Conservation (phyloP, 2,888 invertebrate genomes). For the Dasypolia templi region DNA sequence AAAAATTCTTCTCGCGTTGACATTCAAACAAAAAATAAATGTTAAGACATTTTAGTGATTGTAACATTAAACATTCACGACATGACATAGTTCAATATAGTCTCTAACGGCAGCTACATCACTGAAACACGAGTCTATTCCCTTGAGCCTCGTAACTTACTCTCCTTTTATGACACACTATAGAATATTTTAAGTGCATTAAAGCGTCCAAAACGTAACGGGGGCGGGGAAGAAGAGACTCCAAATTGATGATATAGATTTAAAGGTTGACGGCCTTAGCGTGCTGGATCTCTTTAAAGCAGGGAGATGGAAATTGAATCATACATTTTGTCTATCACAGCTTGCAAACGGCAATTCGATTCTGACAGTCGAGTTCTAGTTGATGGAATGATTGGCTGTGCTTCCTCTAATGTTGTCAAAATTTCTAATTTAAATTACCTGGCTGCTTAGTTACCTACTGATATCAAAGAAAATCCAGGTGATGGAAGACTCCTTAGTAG, state of each 20-base stretch:
- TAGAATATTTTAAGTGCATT: slow-evolving; percentile 87
- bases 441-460: background rate
- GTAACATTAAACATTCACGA: slow-evolving; percentile 56
- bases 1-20: slow-evolving; percentile 13
- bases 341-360: slow-evolving; percentile 36
- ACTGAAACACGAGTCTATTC: slow-evolving; percentile 69
- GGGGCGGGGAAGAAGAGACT: slow-evolving; percentile 38
- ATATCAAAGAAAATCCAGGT: background rate
- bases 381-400: slow-evolving; percentile 27
- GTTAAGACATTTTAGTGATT: slow-evolving; percentile 40
- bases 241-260: slow-evolving; percentile 74
- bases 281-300: slow-evolving; percentile 44
- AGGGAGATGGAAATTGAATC: slow-evolving; percentile 57
- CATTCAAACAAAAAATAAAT: slow-evolving; percentile 27
- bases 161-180: slow-evolving; percentile 85
- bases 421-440: slow-evolving; percentile 16
- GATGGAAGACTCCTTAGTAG: background rate
- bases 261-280: slow-evolving; percentile 65
- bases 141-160: slow-evolving; percentile 80
- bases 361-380: slow-evolving; percentile 32
- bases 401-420: slow-evolving; percentile 21
- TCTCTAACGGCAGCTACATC: slow-evolving; percentile 60
- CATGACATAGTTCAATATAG: slow-evolving; percentile 51
- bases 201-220: slow-evolving; percentile 71
- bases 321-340: slow-evolving; percentile 47